phyloP scores from a whole-genome alignment of 2,113 vertebrate genomes.

The Chaenocephalus aceratus region DNA sequence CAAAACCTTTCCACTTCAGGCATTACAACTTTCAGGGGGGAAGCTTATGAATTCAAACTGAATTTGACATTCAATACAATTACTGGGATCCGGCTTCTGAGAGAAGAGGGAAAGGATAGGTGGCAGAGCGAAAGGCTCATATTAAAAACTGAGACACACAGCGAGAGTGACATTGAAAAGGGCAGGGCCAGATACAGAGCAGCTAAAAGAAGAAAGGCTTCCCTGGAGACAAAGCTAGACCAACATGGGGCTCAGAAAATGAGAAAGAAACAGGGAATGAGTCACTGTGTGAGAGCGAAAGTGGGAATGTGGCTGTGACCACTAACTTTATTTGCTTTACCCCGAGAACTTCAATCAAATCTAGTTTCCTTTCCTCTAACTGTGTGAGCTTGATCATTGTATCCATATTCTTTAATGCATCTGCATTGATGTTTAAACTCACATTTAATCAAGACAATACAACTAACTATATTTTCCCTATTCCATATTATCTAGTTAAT shows the following conservation, averaged over 20 bases:
- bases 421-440: background rate
- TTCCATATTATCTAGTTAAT: no score
- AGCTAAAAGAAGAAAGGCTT: constrained; percentile 73
- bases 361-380: background rate
- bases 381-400: background rate
- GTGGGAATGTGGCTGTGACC: constrained; percentile 15
- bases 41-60: constrained; percentile 10
- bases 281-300: constrained; percentile 21
- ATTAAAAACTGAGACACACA: constrained; percentile 47
- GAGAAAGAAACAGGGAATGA: constrained; percentile 43
- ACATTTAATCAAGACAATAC: background rate
- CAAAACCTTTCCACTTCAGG: constrained; percentile 24
- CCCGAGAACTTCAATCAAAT: constrained; percentile 5
- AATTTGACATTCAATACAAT: constrained; percentile 28
- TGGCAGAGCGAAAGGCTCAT: constrained; percentile 30
- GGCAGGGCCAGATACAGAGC: constrained; percentile 63
- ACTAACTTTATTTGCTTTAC: constrained; percentile 23
- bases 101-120: constrained; percentile 23
- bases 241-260: constrained; percentile 47
- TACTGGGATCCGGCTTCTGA: constrained; percentile 17
- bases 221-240: constrained; percentile 56
- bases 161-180: constrained; percentile 70
- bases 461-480: background rate
- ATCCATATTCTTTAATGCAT: background rate
- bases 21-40: background rate